Evolutionary conservation across 1,140 invertebrate genomes (phyloP).

Genomic region (Anastatus disparis): DNA sequence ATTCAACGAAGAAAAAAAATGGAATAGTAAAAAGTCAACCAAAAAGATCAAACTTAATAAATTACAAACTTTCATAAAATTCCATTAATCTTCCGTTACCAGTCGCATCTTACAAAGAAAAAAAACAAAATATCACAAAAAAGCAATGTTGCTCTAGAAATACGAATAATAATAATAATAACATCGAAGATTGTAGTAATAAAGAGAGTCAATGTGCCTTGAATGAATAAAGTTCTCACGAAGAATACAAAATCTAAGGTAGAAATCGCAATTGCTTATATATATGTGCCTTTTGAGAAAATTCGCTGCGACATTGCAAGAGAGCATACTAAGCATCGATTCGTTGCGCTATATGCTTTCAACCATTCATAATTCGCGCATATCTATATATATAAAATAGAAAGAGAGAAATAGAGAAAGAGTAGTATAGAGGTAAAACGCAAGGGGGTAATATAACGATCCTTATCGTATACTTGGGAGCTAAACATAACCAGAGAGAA

Average conservation of each 20-base stretch:
- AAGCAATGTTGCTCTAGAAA: background rate
- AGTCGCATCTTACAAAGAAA: background rate
- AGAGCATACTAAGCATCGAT: slow-evolving; percentile 31
- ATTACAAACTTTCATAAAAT: slow-evolving; percentile 18
- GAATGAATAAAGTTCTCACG: background rate
- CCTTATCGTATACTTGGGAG: slow-evolving; percentile 30
- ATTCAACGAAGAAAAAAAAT: background rate
- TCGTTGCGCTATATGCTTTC: slow-evolving; percentile 8
- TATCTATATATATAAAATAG: no score
- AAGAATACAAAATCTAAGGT: background rate
- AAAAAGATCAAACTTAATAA: background rate
- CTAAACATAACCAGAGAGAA: slow-evolving; percentile 33
- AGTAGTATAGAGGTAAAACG: no score
- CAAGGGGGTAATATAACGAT: slow-evolving; percentile 34
- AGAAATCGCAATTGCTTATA: slow-evolving; percentile 1
- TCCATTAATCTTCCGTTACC: slow-evolving; percentile 16
- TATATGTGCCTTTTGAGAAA: slow-evolving; percentile 21
- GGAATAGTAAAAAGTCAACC: background rate
- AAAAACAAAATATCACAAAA: slow-evolving; percentile 1
- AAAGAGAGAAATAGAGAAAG: no score
- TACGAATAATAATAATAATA: background rate
- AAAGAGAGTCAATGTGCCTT: background rate
- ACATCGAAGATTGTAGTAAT: background rate
- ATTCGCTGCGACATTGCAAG: no score
- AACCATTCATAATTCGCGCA: slow-evolving; percentile 29